Evolutionary conservation across 2,797 vertebrate species (phyloP).

Genomic region (Pempheris klunzingeri): DNA sequence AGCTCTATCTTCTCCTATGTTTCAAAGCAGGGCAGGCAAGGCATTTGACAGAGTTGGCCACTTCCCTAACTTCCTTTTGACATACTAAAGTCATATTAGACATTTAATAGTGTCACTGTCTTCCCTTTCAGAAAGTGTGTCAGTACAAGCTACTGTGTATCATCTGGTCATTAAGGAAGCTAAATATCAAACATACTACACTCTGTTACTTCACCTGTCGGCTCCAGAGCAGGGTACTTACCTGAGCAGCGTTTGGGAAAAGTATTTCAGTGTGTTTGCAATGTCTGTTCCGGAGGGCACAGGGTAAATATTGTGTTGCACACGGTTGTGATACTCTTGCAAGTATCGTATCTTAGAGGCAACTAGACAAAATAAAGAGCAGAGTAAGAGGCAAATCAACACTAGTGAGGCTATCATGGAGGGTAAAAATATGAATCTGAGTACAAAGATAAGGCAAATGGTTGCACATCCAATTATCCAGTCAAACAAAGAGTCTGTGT

Average conservation of each 20-base stretch:
- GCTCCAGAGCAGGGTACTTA: conserved; percentile 90
- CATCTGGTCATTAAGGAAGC: conserved; percentile 54
- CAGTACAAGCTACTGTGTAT: conserved; percentile 39
- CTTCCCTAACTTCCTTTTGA: conserved; percentile 25
- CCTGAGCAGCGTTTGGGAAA: conserved; percentile 99
- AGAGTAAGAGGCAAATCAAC: conserved; percentile 84
- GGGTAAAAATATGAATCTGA: conserved; percentile 19
- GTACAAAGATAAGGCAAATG: conserved; percentile 36
- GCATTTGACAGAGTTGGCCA: conserved; percentile 14
- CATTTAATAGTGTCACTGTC: conserved; percentile 46
- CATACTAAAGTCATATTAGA: conserved; percentile 19
- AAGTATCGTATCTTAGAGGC: conserved; percentile 99
- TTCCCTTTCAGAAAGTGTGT: conserved; percentile 50
- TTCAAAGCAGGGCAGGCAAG: conserved; percentile 14
- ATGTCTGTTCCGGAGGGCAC: conserved; percentile 99
- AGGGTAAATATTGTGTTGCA: conserved; percentile 99
- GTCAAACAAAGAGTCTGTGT: conserved; percentile 52
- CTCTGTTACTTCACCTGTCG: conserved; percentile 83
- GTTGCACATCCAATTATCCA: conserved; percentile 52
- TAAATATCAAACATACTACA: conserved; percentile 72
- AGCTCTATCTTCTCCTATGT: not conserved
- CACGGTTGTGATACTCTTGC: conserved; percentile 99
- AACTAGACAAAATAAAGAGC: conserved; percentile 92
- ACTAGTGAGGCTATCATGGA: conserved; percentile 38
- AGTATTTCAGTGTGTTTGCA: conserved; percentile 99